Evolutionary conservation across 2,113 vertebrate species (phyloP).

Genomic region (Pteruthius melanotis): DNA sequence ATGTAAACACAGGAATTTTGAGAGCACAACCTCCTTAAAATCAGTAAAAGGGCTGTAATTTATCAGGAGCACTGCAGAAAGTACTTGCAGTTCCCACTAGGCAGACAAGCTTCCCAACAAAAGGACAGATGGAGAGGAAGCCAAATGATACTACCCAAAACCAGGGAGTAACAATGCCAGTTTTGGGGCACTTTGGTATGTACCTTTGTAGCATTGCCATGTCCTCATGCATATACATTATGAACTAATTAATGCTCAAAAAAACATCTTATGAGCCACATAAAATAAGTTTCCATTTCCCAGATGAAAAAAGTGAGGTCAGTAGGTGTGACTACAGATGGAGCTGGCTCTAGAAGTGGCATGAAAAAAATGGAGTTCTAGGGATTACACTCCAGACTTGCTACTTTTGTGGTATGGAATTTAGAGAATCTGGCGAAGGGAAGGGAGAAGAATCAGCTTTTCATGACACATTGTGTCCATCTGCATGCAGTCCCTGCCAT

Average conservation of each 20-base stretch:
- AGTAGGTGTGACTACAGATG: not conserved
- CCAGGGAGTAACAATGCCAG: not conserved
- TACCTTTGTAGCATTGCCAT: not conserved
- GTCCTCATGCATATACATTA: not conserved
- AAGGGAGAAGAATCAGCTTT: not conserved
- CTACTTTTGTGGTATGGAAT: not conserved
- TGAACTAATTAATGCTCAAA: not conserved
- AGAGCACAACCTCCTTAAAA: not conserved
- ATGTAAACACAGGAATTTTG: not conserved
- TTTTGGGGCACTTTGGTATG: not conserved
- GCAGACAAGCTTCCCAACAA: not conserved
- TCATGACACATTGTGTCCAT: not conserved
- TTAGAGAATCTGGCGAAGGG: not conserved
- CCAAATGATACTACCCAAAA: not conserved
- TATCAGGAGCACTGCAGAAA: not conserved
- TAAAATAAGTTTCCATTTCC: not conserved
- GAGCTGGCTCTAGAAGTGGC: not conserved
- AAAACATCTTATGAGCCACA: not conserved
- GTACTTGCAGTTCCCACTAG: not conserved
- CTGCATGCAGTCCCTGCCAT: not conserved
- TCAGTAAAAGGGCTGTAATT: not conserved
- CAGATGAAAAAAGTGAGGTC: not conserved
- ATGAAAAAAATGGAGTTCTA: not conserved
- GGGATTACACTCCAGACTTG: not conserved
- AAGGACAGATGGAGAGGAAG: not conserved